Conservation (phyloP, 2,888 invertebrate species). For the Ligdia adustata region DNA sequence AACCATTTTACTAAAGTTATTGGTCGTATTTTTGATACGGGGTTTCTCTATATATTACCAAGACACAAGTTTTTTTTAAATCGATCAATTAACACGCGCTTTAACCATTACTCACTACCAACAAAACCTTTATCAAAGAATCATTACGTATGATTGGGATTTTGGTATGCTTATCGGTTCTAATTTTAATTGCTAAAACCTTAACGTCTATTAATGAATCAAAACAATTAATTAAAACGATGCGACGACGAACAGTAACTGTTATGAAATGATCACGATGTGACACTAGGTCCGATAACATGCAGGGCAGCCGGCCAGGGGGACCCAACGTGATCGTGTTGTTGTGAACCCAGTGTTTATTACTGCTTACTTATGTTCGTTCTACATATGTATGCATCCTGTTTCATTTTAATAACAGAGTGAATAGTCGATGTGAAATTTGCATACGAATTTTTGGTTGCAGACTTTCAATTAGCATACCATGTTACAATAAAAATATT, state of each 20-base stretch:
- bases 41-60: too few relatives aligned
- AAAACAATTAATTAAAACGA: constrained; percentile 9
- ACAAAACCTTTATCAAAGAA: background rate
- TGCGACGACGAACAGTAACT: background rate
- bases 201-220: constrained; percentile 2
- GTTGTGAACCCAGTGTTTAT: constrained; percentile 19
- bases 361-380: constrained; percentile 16
- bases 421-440: too few relatives aligned
- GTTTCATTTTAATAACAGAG: too few relatives aligned
- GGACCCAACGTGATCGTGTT: constrained; percentile 28
- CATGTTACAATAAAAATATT: too few relatives aligned
- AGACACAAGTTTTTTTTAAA: too few relatives aligned
- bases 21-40: too few relatives aligned
- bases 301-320: constrained; percentile 20
- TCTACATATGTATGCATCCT: constrained; percentile 2
- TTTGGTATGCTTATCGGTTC: background rate
- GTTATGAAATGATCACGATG: constrained; percentile 35
- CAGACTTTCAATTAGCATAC: too few relatives aligned
- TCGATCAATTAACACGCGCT: too few relatives aligned
- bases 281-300: constrained; percentile 25
- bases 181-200: constrained; percentile 4
- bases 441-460: too few relatives aligned
- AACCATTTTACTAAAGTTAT: too few relatives aligned
- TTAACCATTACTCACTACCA: background rate
- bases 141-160: background rate